Evolutionary conservation across 2,797 vertebrate species (phyloP), one percentile per base, ranked within the genome.

Genomic region (Chromobotia macracanthus): DNA sequence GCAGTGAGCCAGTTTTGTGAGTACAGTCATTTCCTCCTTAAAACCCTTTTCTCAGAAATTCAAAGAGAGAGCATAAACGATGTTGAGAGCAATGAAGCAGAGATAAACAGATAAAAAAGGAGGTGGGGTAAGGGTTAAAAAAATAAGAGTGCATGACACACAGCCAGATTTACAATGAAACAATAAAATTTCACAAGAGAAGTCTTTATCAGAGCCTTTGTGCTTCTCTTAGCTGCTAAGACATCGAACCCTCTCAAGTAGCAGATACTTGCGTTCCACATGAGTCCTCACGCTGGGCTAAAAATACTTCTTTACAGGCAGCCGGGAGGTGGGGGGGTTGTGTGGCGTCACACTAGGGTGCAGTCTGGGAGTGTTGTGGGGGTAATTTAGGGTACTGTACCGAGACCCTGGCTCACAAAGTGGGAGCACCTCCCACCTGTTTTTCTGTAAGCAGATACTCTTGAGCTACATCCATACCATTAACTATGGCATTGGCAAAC

Each of bases 291-390:
- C 58, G 61, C 63, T 51, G 15, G 50, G 79, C 76, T 87, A 86
- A 84, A 85, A 88, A 88, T 86, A 88, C 51, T 66, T 55, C 61
- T 50, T 38, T 19, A 63, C 51, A 79, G 66, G 25, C 80, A 61
- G 72, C 12, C 19, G 21, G 41, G 41, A 44, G 25, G 15, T 13
- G 5, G 25, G 51, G 25, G 41, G 15, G 11, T 7, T 31, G 28
- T 64, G 55, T 56, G 44, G 1, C 2, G 8, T 65, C 31, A 35
- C 51, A 18, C 48, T 25, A 13, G 63, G 64, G 21, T 78, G 63
- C 11, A 48, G 55, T 48, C 13, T 1, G 3, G 21, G 21, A 44
- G 18, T 58, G 63, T 18, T n/a, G 28, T 46, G 61, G 44, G 46
- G 63, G 46, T 51, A 58, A 41, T 66, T 51, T 78, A 81, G 56